Conservation (phyloP, 2,888 invertebrate genomes). For the Pyrochroa serraticornis region DNA sequence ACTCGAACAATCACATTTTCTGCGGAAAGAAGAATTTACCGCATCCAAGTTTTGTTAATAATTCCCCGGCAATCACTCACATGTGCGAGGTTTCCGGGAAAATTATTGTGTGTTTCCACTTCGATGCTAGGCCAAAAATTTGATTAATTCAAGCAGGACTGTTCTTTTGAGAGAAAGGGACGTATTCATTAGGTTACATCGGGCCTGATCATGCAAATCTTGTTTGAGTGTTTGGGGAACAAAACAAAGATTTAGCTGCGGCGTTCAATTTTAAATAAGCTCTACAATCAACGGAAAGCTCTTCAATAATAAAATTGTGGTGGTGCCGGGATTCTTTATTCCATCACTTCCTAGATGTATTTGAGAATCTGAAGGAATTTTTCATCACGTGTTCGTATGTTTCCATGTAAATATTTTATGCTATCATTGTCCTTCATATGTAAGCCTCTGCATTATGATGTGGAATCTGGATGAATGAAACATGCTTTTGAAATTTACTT, state of each 20-base stretch:
- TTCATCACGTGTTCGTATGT: constrained; percentile 14
- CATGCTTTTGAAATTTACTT: too few relatives aligned
- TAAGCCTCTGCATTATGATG: too few relatives aligned
- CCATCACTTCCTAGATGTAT: constrained; percentile 31
- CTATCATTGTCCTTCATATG: too few relatives aligned
- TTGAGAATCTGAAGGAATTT: constrained; percentile 26
- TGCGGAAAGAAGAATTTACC: constrained; percentile 15
- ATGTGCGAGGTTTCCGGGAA: not conserved
- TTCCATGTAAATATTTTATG: too few relatives aligned
- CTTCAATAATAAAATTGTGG: constrained; percentile 20
- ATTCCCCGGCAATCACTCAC: constrained; percentile 27
- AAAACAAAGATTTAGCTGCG: not conserved
- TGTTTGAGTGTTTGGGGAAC: too few relatives aligned
- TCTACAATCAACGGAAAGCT: constrained; percentile 18
- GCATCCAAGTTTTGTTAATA: constrained; percentile 22
- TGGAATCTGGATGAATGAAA: too few relatives aligned
- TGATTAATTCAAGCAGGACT: too few relatives aligned
- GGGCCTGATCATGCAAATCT: too few relatives aligned
- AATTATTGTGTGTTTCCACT: too few relatives aligned
- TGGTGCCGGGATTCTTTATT: constrained; percentile 27
- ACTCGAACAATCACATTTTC: constrained; percentile 26
- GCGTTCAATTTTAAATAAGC: constrained; percentile 18
- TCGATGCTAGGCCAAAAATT: too few relatives aligned
- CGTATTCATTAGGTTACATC: too few relatives aligned
- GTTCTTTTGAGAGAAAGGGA: too few relatives aligned